Evolutionary conservation across 2,888 invertebrate genomes (phyloP).

Genomic region (Netelia virgata): DNA sequence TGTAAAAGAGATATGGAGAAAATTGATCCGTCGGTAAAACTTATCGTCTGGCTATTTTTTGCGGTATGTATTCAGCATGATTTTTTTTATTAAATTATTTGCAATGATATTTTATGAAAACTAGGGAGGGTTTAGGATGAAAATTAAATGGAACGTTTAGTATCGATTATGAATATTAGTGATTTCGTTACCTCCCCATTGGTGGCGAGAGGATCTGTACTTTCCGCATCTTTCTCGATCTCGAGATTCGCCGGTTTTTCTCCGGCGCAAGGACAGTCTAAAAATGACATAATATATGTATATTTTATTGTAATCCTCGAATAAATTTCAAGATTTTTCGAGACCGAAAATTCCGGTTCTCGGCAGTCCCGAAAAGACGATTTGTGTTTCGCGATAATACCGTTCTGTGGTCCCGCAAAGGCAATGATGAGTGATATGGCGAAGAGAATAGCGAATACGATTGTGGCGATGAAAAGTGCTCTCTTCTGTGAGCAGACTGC

Average conservation of each 20-base stretch:
- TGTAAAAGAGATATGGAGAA: no score
- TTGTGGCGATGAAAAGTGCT: constrained; percentile 92
- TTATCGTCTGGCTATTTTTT: no score
- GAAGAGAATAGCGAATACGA: constrained; percentile 92
- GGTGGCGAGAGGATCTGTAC: constrained; percentile 89
- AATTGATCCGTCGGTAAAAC: no score
- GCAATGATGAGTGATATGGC: constrained; percentile 95
- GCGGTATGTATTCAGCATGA: no score
- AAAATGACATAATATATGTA: constrained; percentile 70
- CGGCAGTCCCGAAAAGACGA: no score
- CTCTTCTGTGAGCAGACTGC: constrained; percentile 95
- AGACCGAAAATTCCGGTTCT: background rate
- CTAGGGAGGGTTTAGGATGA: background rate
- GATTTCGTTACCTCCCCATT: constrained; percentile 86
- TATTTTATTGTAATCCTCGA: constrained; percentile 25
- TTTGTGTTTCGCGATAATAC: constrained; percentile 84
- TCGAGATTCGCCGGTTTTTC: constrained; percentile 88
- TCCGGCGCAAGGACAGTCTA: constrained; percentile 90
- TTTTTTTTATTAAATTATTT: no score
- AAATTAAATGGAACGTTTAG: background rate
- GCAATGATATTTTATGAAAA: background rate
- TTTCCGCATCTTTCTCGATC: constrained; percentile 88
- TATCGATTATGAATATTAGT: background rate
- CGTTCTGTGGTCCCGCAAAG: constrained; percentile 94
- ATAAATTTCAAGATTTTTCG: background rate